A percentile compares a stretch with the other conserved stretches of the same genome.
Evolutionary conservation across 2,113 vertebrate genomes (phyloP).

Genomic region (Sylvietta virens): DNA sequence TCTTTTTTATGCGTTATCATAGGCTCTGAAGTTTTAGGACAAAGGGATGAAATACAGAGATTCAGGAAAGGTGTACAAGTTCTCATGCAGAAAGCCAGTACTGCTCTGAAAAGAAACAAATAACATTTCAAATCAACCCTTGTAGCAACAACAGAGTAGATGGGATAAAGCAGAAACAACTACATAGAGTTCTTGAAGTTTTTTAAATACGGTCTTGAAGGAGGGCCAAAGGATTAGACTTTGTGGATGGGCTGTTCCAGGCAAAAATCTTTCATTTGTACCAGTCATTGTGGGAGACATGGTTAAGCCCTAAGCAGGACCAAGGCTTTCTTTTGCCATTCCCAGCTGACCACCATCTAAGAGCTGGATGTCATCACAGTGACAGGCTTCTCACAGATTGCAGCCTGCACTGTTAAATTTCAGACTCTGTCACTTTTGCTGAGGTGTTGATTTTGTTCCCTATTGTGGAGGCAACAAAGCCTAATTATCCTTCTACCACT

Average conservation of each 20-base stretch:
- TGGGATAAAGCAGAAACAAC: neutral
- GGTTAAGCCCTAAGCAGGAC: neutral
- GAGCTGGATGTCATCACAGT: neutral
- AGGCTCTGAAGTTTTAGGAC: neutral
- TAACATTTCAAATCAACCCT: neutral
- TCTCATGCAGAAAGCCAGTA: conserved; percentile 24
- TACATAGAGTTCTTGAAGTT: neutral
- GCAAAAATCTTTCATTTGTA: neutral
- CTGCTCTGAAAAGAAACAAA: conserved; percentile 59
- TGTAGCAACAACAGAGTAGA: neutral
- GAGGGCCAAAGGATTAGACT: neutral
- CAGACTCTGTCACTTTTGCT: neutral
- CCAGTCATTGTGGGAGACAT: neutral
- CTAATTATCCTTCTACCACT: neutral
- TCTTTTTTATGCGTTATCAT: neutral
- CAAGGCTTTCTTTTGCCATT: neutral
- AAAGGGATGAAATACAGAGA: neutral
- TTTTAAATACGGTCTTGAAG: neutral
- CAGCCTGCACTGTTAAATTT: neutral
- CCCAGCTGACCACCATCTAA: neutral
- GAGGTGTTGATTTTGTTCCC: neutral
- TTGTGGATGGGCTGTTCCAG: neutral
- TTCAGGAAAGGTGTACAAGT: conserved; percentile 26
- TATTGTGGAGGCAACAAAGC: neutral
- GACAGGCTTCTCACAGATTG: neutral